Evolutionary conservation across 2,797 vertebrate species (phyloP), one percentile per base, ranked within the genome.

Genomic region (Gobionotothen gibberifrons): DNA sequence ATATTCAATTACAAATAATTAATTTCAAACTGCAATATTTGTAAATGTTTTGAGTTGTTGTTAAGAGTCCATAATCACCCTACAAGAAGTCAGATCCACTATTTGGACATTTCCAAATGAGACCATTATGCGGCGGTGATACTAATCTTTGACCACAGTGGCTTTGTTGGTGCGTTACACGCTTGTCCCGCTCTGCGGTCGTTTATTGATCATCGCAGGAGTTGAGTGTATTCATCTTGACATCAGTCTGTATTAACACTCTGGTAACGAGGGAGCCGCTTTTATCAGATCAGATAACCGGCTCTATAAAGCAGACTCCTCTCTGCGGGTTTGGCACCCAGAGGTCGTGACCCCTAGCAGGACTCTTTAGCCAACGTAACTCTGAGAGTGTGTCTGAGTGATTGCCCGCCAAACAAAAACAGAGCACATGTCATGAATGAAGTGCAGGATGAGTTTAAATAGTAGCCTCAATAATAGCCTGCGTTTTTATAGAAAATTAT

Each of bases 221-320:
- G 86, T 85, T 82, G 89, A 92, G 85, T 83, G 90, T 93, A 94
- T 95, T 95, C 92, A 85, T 93, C 91, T 93, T 95, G 94, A 95
- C 94, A 91, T 92, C 81, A 42, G 76, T 89, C 90, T 79, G 91
- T 88, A 94, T 94, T 91, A 95, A 93, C 91, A 90, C 93, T 89
- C 87, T 48, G 67, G 92, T 94, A 95, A 94, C 91, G 89, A 94
- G 93, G 88, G 90, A 90, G 84, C 84, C 56, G 76, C 78, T 84
- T 91, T 89, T 73, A 91, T 94, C 88, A 92, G 90, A 94, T 93
- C 90, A 89, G 90, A 93, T 94, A 92, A 93, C 90, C 87, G 71
- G 89, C 92, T 93, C 87, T 79, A 83, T 78, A 88, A 86, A 87
- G 87, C 85, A 78, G 89, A 74, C 89, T 89, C 90, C 86, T 92